Evolutionary conservation across 2,797 vertebrate species (phyloP).

Genomic region (Anomalospiza imberbis): DNA sequence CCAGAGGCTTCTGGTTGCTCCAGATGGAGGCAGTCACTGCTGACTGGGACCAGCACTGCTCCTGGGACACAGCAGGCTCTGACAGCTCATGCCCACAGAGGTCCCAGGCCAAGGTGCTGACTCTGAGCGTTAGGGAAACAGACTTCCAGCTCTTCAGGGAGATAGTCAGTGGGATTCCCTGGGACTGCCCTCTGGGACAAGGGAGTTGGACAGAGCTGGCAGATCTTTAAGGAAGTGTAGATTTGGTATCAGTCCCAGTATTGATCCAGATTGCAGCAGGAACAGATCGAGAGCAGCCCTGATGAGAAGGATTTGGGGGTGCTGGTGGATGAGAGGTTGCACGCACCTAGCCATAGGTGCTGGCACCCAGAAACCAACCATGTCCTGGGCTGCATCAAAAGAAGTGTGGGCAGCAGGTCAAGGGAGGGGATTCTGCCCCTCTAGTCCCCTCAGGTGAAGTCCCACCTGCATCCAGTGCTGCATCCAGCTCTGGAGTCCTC

Average conservation of each 20-base stretch:
- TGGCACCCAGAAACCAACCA: neutral
- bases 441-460: neutral
- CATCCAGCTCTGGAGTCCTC: neutral
- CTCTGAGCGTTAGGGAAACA: neutral
- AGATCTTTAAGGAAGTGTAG: neutral
- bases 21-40: neutral
- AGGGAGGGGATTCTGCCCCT: neutral
- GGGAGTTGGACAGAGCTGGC: neutral
- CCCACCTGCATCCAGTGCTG: neutral
- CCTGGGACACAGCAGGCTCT: neutral
- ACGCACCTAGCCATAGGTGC: fast-evolving
- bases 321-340: neutral
- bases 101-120: neutral
- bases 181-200: neutral
- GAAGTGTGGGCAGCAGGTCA: neutral
- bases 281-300: neutral
- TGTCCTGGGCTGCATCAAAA: neutral
- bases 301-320: neutral
- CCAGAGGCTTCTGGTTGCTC: neutral
- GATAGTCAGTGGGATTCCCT: neutral
- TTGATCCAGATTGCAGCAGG: neutral
- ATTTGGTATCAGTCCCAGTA: neutral
- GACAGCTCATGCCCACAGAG: neutral
- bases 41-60: neutral
- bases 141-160: neutral